Conservation (phyloP, 1,140 invertebrate species). For the Danaus melanippus region DNA sequence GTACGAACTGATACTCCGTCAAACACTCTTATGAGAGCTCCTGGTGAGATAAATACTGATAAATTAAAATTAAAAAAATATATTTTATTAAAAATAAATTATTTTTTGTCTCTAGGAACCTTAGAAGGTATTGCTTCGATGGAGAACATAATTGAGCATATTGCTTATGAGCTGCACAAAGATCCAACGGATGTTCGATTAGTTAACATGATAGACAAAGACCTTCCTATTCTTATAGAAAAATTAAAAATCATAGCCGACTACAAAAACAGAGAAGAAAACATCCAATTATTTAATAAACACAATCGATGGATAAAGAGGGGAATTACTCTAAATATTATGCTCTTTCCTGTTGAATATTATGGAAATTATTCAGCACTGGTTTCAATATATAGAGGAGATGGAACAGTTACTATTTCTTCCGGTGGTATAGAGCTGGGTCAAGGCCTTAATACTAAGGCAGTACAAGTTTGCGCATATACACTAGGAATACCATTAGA, state of each 20-base stretch:
- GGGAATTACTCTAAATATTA: too few relatives aligned
- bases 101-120: constrained; percentile 44
- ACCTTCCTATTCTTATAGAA: constrained; percentile 47
- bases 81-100: neutral
- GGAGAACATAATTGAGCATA: constrained; percentile 89
- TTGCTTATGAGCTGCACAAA: constrained; percentile 76
- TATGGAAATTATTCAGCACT: too few relatives aligned
- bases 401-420: constrained; percentile 81
- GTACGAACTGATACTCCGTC: constrained; percentile 76
- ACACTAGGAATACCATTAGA: constrained; percentile 81
- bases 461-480: constrained; percentile 82
- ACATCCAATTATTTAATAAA: constrained; percentile 76
- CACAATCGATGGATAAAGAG: constrained; percentile 85
- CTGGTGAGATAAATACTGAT: constrained; percentile 60
- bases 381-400: too few relatives aligned
- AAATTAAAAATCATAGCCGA: constrained; percentile 54
- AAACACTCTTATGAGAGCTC: constrained; percentile 76
- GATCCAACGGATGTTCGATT: constrained; percentile 80
- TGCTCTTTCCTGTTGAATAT: too few relatives aligned
- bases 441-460: constrained; percentile 82
- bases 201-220: constrained; percentile 74
- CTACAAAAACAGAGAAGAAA: constrained; percentile 73
- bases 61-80: constrained; percentile 1
- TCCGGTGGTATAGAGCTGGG: constrained; percentile 89
- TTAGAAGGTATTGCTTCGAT: constrained; percentile 78